A percentile compares a stretch with the other conserved stretches of the same genome.
Conservation (phyloP, 2,888 invertebrate species). For the Elysia crispata region DNA sequence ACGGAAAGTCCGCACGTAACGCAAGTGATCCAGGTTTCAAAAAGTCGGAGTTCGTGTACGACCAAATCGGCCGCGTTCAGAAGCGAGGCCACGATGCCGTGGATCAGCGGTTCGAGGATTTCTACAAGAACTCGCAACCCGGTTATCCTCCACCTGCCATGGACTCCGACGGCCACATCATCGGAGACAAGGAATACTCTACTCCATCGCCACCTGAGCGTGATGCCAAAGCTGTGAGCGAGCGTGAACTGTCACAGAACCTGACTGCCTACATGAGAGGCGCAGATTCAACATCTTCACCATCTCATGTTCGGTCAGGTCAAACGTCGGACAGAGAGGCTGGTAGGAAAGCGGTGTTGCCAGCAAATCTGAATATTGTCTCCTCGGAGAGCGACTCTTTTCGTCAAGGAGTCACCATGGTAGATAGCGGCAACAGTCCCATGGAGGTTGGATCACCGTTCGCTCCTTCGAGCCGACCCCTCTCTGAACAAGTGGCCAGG, state of each 20-base stretch:
- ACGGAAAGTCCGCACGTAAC: slow-evolving; percentile 60
- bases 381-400: slow-evolving; percentile 54
- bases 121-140: slow-evolving; percentile 65
- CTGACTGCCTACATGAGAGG: slow-evolving; percentile 3
- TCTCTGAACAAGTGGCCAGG: background rate
- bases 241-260: slow-evolving; percentile 58
- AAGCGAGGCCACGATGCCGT: slow-evolving; percentile 53
- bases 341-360: background rate
- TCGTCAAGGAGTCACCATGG: slow-evolving; percentile 20
- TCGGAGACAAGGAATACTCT: slow-evolving; percentile 83
- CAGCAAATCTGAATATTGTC: slow-evolving; percentile 55
- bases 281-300: background rate
- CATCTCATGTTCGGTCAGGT: background rate
- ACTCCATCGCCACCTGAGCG: slow-evolving; percentile 86
- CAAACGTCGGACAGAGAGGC: background rate
- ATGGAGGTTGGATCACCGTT: slow-evolving; percentile 23
- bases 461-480: background rate
- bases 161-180: slow-evolving; percentile 82
- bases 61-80: slow-evolving; percentile 52
- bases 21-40: slow-evolving; percentile 68
- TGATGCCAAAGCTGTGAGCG: slow-evolving; percentile 76
- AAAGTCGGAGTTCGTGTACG: slow-evolving; percentile 60
- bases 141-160: slow-evolving; percentile 77
- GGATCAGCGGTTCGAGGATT: slow-evolving; percentile 60
- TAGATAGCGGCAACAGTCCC: slow-evolving; percentile 48